Evolutionary conservation across 1,140 invertebrate species (phyloP).

Genomic region (Drosophila fuyamai): DNA sequence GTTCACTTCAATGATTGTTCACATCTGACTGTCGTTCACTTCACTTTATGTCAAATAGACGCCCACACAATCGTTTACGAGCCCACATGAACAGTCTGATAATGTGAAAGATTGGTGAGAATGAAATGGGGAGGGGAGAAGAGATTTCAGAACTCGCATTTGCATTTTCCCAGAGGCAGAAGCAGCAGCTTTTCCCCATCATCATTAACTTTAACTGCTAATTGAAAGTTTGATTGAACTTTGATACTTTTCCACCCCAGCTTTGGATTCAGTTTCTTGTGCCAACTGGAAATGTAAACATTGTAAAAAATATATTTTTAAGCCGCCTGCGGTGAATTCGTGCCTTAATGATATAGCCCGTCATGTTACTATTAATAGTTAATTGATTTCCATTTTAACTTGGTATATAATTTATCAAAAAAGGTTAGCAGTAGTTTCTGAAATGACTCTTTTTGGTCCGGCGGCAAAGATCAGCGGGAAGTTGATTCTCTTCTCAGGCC

Average conservation of each 20-base stretch:
- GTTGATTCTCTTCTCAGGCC: conserved; percentile 59
- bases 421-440: conserved; percentile 35
- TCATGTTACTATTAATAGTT: conserved; percentile 73
- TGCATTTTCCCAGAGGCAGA: conserved; percentile 44
- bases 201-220: conserved; percentile 71
- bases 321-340: conserved; percentile 35
- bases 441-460: conserved; percentile 44
- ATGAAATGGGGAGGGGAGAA: conserved; percentile 15
- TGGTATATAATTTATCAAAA: conserved; percentile 69
- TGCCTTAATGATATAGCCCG: conserved; percentile 48
- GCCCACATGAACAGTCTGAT: conserved; percentile 23
- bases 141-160: conserved; percentile 33
- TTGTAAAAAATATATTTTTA: conserved; percentile 24
- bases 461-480: conserved; percentile 24
- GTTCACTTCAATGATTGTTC: conserved; percentile 25
- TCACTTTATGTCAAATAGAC: conserved; percentile 37
- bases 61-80: conserved; percentile 27
- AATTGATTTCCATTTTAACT: conserved; percentile 66
- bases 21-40: conserved; percentile 39
- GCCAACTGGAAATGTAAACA: conserved; percentile 46
- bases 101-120: conserved; percentile 18
- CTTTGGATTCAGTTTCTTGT: conserved; percentile 1
- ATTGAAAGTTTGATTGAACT: conserved; percentile 68
- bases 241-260: conserved; percentile 26
- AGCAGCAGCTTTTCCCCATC: conserved; percentile 39